Evolutionary conservation across 2,888 invertebrate species (phyloP).

Genomic region (Heliconius charithonia): DNA sequence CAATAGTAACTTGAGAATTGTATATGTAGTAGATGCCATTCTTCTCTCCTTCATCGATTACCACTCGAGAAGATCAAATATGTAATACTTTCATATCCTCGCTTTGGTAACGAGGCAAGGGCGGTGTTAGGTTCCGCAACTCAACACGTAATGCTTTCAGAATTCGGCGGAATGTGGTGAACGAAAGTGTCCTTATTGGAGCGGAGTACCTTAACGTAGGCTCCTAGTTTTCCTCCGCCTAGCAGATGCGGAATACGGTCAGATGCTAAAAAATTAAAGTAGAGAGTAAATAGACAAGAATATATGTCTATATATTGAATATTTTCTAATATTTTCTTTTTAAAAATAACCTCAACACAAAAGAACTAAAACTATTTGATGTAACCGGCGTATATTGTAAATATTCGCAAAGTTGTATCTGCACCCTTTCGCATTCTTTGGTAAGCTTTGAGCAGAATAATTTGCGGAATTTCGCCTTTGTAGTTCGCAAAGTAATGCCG

Average conservation of each 20-base stretch:
- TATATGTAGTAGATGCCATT: too few relatives aligned
- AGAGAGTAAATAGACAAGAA: too few relatives aligned
- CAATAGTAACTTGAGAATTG: too few relatives aligned
- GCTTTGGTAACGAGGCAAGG: too few relatives aligned
- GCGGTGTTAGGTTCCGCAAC: too few relatives aligned
- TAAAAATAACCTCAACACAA: neutral
- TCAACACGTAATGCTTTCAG: too few relatives aligned
- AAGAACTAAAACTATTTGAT: neutral
- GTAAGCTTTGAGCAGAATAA: constrained; percentile 26
- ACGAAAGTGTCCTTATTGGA: too few relatives aligned
- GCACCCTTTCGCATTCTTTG: constrained; percentile 38
- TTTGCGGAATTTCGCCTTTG: constrained; percentile 35
- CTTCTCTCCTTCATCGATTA: too few relatives aligned
- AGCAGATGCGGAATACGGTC: neutral
- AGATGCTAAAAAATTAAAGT: neutral
- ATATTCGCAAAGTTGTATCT: constrained; percentile 29
- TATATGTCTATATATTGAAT: neutral
- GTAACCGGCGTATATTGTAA: constrained; percentile 11
- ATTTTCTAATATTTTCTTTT: neutral
- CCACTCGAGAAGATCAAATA: too few relatives aligned
- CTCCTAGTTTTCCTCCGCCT: neutral
- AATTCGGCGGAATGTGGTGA: too few relatives aligned
- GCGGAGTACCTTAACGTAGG: neutral
- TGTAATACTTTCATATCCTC: too few relatives aligned
- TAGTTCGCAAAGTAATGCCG: constrained; percentile 17